These are phyloP conservation scores for Parazoanthus atlanticus DNA, from an alignment of 92 coral and sea anemone genomes.

Conservation along the genomic window DNA sequence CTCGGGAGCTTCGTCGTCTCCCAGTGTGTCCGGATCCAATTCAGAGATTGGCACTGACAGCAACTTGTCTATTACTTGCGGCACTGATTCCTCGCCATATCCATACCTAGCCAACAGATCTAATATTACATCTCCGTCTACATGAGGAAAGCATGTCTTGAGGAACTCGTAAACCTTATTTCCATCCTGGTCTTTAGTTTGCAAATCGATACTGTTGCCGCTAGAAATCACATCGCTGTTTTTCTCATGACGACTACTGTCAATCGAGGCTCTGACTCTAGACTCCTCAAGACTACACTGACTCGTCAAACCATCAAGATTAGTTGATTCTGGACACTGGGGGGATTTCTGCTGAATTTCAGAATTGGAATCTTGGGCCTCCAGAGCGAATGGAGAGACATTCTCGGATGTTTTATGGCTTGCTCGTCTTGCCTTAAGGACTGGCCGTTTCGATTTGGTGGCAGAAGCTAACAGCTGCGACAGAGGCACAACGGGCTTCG, in stretches of 20 bases:
- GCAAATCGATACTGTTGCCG: background rate
- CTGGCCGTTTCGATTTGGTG: slow-evolving; percentile 20
- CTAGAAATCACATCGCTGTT: background rate
- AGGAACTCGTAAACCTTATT: slow-evolving; percentile 63
- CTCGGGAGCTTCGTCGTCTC: background rate
- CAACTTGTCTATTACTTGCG: slow-evolving; percentile 67
- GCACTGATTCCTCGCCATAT: slow-evolving; percentile 56
- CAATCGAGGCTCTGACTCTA: background rate
- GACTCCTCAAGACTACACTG: background rate
- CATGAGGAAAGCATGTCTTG: slow-evolving; percentile 80
- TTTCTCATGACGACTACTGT: background rate
- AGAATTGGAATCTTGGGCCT: slow-evolving; percentile 9
- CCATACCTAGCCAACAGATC: slow-evolving; percentile 44
- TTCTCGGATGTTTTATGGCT: background rate
- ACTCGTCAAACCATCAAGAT: background rate
- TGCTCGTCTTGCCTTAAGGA: background rate
- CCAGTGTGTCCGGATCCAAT: background rate
- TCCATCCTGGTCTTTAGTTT: slow-evolving; percentile 31
- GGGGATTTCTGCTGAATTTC: slow-evolving; percentile 1
- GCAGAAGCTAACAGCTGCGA: slow-evolving; percentile 16
- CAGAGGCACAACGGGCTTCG: slow-evolving; percentile 8
- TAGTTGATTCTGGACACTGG: background rate
- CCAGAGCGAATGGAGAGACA: background rate
- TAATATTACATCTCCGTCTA: slow-evolving; percentile 43
- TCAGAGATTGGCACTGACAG: slow-evolving; percentile 32